Conservation (phyloP, 2,888 invertebrate genomes). For the Nycteola revayana region DNA sequence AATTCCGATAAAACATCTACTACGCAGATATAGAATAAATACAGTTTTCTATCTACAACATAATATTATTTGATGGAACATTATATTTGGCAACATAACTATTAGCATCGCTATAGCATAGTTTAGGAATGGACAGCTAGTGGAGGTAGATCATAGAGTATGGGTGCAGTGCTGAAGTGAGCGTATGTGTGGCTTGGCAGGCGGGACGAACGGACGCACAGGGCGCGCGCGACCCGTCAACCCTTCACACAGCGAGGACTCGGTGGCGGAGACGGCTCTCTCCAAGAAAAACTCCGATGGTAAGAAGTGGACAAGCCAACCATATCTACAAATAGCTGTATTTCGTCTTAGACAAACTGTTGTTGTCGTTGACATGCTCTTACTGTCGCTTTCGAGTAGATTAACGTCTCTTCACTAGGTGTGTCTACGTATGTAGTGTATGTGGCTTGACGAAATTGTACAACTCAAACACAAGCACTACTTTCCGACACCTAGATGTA, state of each 20-base stretch:
- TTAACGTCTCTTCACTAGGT: slow-evolving; percentile 43
- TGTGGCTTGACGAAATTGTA: slow-evolving; percentile 37
- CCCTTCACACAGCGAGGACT: slow-evolving; percentile 91
- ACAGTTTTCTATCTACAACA: too few species aligned
- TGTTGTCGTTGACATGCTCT: slow-evolving; percentile 58
- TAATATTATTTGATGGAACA: too few species aligned
- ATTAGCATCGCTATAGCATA: slow-evolving; percentile 4
- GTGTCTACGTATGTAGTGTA: slow-evolving; percentile 40
- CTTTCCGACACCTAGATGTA: slow-evolving; percentile 31
- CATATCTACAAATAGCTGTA: slow-evolving; percentile 42
- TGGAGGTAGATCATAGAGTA: slow-evolving; percentile 17
- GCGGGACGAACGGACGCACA: slow-evolving; percentile 67
- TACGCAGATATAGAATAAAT: too few species aligned
- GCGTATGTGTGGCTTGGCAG: slow-evolving; percentile 76
- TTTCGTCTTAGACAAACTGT: slow-evolving; percentile 52
- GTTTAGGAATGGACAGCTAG: slow-evolving; percentile 6
- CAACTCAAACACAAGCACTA: slow-evolving; percentile 35
- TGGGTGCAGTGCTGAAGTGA: slow-evolving; percentile 61
- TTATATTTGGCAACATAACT: too few species aligned
- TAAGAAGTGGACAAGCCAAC: slow-evolving; percentile 77
- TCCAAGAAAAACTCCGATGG: slow-evolving; percentile 93
- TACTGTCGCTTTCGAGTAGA: slow-evolving; percentile 63
- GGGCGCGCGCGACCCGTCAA: slow-evolving; percentile 74
- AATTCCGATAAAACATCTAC: too few species aligned
- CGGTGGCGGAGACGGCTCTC: slow-evolving; percentile 89